A percentile compares a stretch with the other conserved stretches of the same genome.
Conservation (phyloP, 2,888 invertebrate genomes). For the Noctua janthina region DNA sequence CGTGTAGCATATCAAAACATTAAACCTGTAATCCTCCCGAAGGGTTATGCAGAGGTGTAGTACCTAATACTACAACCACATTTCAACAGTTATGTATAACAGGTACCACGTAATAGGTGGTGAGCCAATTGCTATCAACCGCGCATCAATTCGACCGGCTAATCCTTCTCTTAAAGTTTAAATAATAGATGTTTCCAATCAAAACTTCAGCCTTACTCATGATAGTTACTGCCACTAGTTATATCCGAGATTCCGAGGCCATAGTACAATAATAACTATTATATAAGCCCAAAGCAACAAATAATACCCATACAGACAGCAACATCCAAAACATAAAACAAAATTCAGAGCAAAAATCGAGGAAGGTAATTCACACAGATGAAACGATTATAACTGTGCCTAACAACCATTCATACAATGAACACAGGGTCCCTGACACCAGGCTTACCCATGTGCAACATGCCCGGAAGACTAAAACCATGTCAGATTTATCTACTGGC, state of each 20-base stretch:
- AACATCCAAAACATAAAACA: slow-evolving; percentile 1
- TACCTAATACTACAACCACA: not conserved
- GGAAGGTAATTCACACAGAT: slow-evolving; percentile 52
- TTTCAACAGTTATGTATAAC: not conserved
- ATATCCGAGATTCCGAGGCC: not conserved
- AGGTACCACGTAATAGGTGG: not conserved
- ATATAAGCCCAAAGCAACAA: slow-evolving; percentile 26
- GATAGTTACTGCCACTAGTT: not conserved
- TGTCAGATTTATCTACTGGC: slow-evolving; percentile 25
- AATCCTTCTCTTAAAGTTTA: not conserved
- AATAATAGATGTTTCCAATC: not conserved
- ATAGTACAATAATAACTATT: not conserved
- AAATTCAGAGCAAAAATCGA: slow-evolving; percentile 45
- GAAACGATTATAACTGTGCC: slow-evolving; percentile 60
- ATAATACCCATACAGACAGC: not conserved
- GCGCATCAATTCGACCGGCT: not conserved
- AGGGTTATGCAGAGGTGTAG: not conserved
- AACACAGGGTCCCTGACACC: slow-evolving; percentile 63
- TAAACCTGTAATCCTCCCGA: not conserved
- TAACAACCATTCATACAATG: slow-evolving; percentile 52
- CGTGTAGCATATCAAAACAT: not conserved
- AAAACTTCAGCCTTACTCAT: not conserved
- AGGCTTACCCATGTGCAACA: slow-evolving; percentile 56
- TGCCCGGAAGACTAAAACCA: slow-evolving; percentile 48
- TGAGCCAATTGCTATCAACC: not conserved